Base-by-base conservation (phyloP, 2,797 vertebrate genomes). In the Aeoliscus strigatus region DNA sequence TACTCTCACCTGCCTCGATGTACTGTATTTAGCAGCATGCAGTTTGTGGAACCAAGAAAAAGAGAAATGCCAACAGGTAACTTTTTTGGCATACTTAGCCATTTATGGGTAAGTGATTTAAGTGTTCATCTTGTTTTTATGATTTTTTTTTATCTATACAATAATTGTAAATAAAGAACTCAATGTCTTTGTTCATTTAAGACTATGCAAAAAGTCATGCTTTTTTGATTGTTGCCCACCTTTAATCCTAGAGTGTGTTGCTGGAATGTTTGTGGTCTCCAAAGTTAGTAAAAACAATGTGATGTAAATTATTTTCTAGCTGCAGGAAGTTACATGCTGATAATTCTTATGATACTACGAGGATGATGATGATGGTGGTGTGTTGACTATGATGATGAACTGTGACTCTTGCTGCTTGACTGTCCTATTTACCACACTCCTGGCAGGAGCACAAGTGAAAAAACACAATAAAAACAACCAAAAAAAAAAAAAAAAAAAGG, bases 151-250 rank as follows among this genome's bases (percentile, higher is more conserved):
- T 93, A 97, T 92, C 93, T 96, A 93, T 92, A 94, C 87, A 93
- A 95, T 96, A 95, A 95, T 89, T 96, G 94, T 97, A 97, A 96
- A 98, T 97, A 97, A 96, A 98, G 89, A 94, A 92, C 89, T 94
- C 90, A 91, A 92, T 92, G 88, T 97, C 89, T 94, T 91, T 96
- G 93, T 96, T 96, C 93, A 98, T 97, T 94, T 97, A 98, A 89
- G 95, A 97, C 94, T 98, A 98, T 98, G 96, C 94, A 97, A 98
- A 93, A 91, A 88, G 90, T 94, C 88, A 92, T 92, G 93, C 92
- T 96, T 94, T 81, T 93, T 89, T 87, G 85, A 89, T 91, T 89
- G 91, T 94, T 91, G 90, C 88, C 86, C 73, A 86, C 70, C 79
- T 80, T 85, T 77, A 75, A 73, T 89, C 87, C 86, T 81, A 80